Conservation (phyloP, 2,797 vertebrate genomes). For the Pangasius krempfi region DNA sequence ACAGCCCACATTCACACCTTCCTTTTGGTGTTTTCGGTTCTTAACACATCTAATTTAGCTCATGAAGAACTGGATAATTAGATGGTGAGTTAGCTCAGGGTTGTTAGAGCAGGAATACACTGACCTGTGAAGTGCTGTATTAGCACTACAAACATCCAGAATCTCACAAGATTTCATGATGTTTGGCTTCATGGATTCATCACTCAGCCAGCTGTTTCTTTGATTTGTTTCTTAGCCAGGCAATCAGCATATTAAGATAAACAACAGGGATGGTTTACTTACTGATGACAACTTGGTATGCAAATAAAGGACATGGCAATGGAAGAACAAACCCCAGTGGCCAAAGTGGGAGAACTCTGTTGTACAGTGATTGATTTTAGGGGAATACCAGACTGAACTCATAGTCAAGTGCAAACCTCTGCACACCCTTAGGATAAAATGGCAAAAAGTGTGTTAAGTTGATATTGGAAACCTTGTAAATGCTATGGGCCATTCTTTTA, state of each 20-base stretch:
- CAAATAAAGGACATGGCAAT: not conserved
- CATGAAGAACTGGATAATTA: constrained; percentile 1
- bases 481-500: not conserved
- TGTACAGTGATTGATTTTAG: not conserved
- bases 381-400: not conserved
- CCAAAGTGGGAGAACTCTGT: not conserved
- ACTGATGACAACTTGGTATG: not conserved
- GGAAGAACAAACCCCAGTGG: not conserved
- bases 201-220: not conserved
- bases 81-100: not conserved
- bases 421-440: not conserved
- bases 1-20: not conserved
- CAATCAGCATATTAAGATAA: not conserved
- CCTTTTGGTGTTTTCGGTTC: not conserved
- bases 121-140: not conserved
- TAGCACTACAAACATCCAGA: not conserved
- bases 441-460: not conserved
- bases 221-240: not conserved
- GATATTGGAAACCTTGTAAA: not conserved
- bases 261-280: not conserved
- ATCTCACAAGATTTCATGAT: not conserved
- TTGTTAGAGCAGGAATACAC: not conserved
- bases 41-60: constrained; percentile 1
- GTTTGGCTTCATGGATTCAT: not conserved
- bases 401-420: not conserved